Conservation (phyloP, 2,797 vertebrate genomes). For the Sebastes glaucus region DNA sequence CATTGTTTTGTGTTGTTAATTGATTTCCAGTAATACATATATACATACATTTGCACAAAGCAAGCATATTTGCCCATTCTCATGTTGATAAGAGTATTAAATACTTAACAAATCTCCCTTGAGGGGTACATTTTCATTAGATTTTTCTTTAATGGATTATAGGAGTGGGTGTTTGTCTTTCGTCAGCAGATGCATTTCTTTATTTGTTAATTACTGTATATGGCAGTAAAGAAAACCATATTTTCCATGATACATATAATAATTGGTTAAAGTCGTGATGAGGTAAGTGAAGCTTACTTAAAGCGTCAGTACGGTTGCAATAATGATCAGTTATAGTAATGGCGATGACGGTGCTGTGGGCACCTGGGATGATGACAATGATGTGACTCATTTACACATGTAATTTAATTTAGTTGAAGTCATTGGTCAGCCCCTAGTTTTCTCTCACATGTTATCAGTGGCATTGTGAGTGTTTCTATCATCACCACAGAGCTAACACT, state of each 20-base stretch:
- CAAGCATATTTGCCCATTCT: too few species aligned
- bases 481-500: slow-evolving; percentile 16
- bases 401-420: slow-evolving; percentile 8
- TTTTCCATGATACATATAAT: slow-evolving; percentile 4
- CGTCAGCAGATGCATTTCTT: not conserved
- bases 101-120: too few species aligned
- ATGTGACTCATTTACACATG: not conserved
- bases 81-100: too few species aligned
- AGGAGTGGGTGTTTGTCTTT: not conserved
- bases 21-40: too few species aligned
- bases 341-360: not conserved
- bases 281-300: not conserved
- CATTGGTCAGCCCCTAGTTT: slow-evolving; percentile 12
- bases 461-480: not conserved
- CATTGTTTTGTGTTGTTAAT: too few species aligned
- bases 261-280: not conserved
- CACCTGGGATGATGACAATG: not conserved
- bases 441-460: not conserved
- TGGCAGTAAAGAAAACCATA: not conserved
- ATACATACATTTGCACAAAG: too few species aligned
- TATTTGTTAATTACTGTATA: not conserved
- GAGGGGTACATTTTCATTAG: too few species aligned
- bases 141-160: too few species aligned
- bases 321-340: not conserved
- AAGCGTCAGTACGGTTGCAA: not conserved